Conservation (phyloP, 2,113 vertebrate species). For the Tetrax tetrax region DNA sequence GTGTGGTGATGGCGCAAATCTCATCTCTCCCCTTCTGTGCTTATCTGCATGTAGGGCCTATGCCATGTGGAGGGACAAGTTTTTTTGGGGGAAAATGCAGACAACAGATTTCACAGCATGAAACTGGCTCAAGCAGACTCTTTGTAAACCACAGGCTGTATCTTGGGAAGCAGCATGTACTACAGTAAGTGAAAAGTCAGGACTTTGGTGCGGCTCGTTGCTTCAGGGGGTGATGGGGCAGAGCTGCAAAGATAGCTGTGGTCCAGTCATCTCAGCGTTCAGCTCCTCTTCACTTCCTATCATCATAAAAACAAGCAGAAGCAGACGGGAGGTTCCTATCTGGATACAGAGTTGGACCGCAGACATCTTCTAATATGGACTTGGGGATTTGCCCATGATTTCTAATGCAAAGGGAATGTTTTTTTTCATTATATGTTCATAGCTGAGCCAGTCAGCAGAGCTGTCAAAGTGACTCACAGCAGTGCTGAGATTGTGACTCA, state of each 20-base stretch:
- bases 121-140: background rate
- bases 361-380: background rate
- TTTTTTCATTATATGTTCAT: background rate
- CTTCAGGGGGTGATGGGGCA: background rate
- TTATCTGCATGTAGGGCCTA: background rate
- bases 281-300: background rate
- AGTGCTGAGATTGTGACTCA: slow-evolving; percentile 53
- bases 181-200: background rate
- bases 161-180: background rate
- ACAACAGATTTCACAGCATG: background rate
- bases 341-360: background rate
- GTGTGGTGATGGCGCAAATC: background rate
- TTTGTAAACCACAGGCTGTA: background rate
- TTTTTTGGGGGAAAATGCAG: background rate
- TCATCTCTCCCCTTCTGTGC: background rate
- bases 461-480: slow-evolving; percentile 50
- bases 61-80: background rate
- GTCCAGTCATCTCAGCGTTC: background rate
- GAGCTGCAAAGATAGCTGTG: background rate
- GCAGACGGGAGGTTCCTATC: background rate
- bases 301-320: background rate
- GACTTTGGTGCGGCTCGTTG: background rate
- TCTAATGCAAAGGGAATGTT: slow-evolving; percentile 36
- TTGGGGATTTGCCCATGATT: background rate
- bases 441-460: background rate